Base-by-base conservation (phyloP, 1,140 invertebrate species). In the Macrostomum lignano region DNA sequence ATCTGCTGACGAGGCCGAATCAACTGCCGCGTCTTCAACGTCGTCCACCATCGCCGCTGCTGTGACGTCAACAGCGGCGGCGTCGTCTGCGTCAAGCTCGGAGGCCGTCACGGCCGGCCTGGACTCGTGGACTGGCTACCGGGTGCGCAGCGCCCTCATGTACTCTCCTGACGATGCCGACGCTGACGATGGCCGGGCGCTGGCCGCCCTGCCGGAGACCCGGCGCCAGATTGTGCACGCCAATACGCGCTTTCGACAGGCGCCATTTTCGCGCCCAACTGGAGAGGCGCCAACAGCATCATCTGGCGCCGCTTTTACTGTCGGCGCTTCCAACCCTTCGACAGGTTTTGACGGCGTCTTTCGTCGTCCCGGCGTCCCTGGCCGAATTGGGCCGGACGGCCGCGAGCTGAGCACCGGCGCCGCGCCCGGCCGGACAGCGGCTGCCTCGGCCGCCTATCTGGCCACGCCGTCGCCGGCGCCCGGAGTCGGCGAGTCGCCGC, bases 331-430 rank as follows among this genome's bases (percentile, higher is more conserved):
- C n/a, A n/a, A n/a, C n/a, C n/a, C n/a, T n/a, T n/a, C n/a, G n/a
- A n/a, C n/a, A n/a, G n/a, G 74, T 10, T 5, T 14, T 13, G 30
- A 35, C 26, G 7, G 21, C 6, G 21, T 37, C 17, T 6, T 30
- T 19, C 6, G 2, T n/a, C 29, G 6, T 15, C n/a, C 11, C 14
- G 31, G 36, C 74, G 57, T n/a, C n/a, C n/a, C n/a, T n/a, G n/a
- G n/a, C n/a, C n/a, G n/a, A n/a, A 76, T 91, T 32, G 82, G 79
- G 9, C 70, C 82, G 19, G 78, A 91, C 61, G 81, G 82, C 1
- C 75, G 76, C 46, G 73, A 78, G 46, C 55, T 79, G 2, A 54
- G 50, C n/a, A 45, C 58, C 7, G 38, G 39, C 14, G 50, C 56
- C 14, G 66, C 65, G 0, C 70, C 73, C 25, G 67, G 66, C 36